Base-by-base conservation (phyloP, 2,113 vertebrate genomes). In the Phyllopteryx taeniolatus region DNA sequence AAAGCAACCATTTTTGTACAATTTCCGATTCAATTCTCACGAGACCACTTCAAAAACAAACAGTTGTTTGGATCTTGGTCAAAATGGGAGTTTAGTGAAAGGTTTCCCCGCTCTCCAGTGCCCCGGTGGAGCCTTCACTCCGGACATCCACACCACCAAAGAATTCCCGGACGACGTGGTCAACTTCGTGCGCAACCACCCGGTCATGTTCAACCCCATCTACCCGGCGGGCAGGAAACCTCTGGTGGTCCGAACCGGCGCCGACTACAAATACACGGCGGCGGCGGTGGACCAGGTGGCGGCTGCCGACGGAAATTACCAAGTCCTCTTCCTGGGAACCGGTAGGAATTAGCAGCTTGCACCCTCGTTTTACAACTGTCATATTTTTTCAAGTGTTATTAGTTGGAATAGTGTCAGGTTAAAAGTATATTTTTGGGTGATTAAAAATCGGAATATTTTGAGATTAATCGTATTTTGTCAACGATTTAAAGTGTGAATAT, bases 101-200 rank as follows among this genome's bases (percentile, higher is more conserved):
- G 14, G 2, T 14, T 39, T 10, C 2, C 46, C 3, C 53, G 9
- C 8, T 79, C 19, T 62, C 42, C 70, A 99, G 98, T 99, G 98
- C 72, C 98, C 98, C 0, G 98, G 98, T 53, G 97, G 98, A 85
- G 96, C 98, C 9, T 99, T 99, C 86, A 99, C 98, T 3, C 98
- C 97, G 42, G 95, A 95, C 54, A 93, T 96, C 79, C 76, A 91
- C 54, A 96, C 95, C 35, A 99, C 97, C 60, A 99, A 98, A 79
- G 96, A 99, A 83, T 98, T 99, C 80, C 96, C 98, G 12, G 98
- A 99, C 1, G 98, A 99, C 0, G 98, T 99, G 76, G 96, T 99
- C 85, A 98, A 94, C 70, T 99, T 99, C 57, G 96, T 98, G 27
- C 92, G 98, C 70, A 99, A 98, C 74, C 98, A 99, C 57, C 98